Evolutionary conservation across 2,888 invertebrate species (phyloP), one percentile per base, ranked within the genome.

Genomic region (Hipparchia sbordonii): DNA sequence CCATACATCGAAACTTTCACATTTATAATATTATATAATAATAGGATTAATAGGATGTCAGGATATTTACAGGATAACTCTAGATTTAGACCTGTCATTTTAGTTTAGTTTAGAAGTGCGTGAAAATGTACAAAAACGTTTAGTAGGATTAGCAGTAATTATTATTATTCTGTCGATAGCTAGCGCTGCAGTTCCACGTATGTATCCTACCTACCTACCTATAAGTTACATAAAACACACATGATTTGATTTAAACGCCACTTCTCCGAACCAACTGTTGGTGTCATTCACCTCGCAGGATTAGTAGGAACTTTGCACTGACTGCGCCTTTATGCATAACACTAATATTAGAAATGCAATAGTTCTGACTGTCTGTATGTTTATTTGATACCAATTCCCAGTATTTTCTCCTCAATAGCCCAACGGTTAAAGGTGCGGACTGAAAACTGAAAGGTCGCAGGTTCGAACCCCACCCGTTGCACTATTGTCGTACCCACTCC

Each of bases 211-310:
- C 4, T 12, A 12, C 54, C 12, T 56, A 56, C 13, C 56, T 13
- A 56, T 2, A 2, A 6, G 7, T 7, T 13, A 56, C 13, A 56
- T 7, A 8, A 1, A 13, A 5, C n/a, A 57, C 65, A 77, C 79
- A 79, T 79, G 81, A 75, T 79, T 77, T 76, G 79, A 79, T 82
- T 80, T 77, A 79, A 79, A 75, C 72, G 73, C 72, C 73, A 67
- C 73, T 80, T 78, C 79, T 76, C 8, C 45, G 80, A 81, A 79
- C 68, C 56, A 46, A 46, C 52, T 66, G 69, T 57, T 56, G 8
- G 69, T 74, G 81, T 79, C 79, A 72, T 80, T 81, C 80, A 79
- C 76, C 80, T 76, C 71, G n/a, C 6, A n/a, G 72, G 66, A 71
- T 72, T 63, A 72, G 63, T 48, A 56, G 72, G 72, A 72, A 66